Evolutionary conservation across 1,140 invertebrate species (phyloP).

Genomic region (Halyomorpha halys): DNA sequence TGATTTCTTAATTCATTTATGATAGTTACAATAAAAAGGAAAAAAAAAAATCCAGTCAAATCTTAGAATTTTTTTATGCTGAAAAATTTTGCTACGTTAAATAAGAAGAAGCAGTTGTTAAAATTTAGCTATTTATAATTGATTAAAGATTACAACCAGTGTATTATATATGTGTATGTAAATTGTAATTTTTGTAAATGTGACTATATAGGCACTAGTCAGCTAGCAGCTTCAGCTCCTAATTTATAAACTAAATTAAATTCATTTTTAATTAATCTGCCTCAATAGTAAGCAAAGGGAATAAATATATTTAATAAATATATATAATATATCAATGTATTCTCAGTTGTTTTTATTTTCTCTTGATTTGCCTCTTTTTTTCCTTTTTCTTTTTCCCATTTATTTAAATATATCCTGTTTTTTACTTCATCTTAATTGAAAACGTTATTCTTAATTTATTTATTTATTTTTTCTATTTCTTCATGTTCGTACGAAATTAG

Average conservation of each 20-base stretch:
- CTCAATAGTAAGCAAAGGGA: slow-evolving; percentile 21
- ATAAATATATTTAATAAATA: slow-evolving; percentile 22
- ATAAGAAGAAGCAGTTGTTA: neutral
- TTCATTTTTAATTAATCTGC: slow-evolving; percentile 22
- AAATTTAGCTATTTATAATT: neutral
- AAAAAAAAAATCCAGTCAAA: slow-evolving; percentile 2
- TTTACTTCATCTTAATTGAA: no score
- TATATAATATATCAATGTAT: slow-evolving; percentile 16
- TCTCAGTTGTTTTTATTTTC: no score
- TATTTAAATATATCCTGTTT: no score
- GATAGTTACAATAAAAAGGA: neutral
- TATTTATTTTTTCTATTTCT: no score
- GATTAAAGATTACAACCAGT: slow-evolving; percentile 15
- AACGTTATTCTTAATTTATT: no score
- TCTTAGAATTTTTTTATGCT: neutral
- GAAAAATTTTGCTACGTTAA: neutral
- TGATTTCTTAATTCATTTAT: neutral
- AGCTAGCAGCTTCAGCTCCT: slow-evolving; percentile 23
- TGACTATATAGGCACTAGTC: slow-evolving; percentile 23
- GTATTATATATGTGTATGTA: slow-evolving; percentile 17
- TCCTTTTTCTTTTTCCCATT: no score
- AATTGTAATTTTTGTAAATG: slow-evolving; percentile 19
- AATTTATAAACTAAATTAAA: slow-evolving; percentile 22
- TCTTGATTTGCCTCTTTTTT: no score
- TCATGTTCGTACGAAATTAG: no score